Conservation (phyloP, 2,113 vertebrate species). For the Diadophis punctatus region DNA sequence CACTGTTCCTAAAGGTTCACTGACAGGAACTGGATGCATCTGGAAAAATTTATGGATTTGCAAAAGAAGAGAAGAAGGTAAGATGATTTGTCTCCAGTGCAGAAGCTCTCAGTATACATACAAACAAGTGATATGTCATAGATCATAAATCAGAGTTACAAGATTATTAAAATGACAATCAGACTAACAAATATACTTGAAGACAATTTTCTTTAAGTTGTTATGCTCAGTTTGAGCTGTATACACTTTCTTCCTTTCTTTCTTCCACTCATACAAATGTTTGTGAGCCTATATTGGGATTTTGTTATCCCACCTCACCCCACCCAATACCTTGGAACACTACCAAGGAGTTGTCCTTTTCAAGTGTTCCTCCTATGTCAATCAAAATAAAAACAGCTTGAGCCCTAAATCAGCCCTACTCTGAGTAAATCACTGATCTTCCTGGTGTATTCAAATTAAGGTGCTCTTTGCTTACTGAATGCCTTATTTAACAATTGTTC, state of each 20-base stretch:
- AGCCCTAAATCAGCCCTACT: background rate
- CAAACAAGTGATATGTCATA: background rate
- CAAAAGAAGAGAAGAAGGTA: constrained; percentile 36
- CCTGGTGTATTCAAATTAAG: background rate
- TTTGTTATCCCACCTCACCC: background rate
- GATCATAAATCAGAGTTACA: background rate
- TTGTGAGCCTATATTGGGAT: background rate
- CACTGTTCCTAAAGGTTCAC: background rate
- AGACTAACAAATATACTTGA: background rate
- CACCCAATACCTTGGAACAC: background rate
- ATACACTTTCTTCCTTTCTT: background rate
- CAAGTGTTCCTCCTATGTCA: background rate
- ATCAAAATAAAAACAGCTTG: background rate
- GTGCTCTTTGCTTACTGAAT: background rate
- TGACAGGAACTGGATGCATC: background rate
- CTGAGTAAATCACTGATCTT: background rate
- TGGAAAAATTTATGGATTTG: constrained; percentile 7
- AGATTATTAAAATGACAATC: background rate
- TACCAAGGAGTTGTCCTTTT: background rate
- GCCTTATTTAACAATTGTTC: background rate
- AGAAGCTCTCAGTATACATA: background rate
- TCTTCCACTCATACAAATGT: background rate
- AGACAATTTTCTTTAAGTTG: background rate
- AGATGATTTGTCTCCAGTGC: background rate
- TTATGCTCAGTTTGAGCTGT: background rate